Conservation (phyloP, 2,113 vertebrate species). For the Rhombomys opimus region DNA sequence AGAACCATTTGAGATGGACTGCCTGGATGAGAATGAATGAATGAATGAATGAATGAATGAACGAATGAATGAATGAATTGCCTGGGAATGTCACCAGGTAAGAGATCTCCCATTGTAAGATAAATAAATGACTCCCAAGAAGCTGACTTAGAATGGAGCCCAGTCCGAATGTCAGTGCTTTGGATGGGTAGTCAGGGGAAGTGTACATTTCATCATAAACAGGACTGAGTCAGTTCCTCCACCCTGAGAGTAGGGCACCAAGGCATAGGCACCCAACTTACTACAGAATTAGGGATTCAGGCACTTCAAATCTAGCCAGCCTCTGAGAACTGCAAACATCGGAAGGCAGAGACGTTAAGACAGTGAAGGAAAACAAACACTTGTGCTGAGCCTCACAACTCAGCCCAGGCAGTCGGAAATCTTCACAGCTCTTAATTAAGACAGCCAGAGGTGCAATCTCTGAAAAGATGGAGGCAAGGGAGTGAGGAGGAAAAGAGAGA, state of each 20-base stretch:
- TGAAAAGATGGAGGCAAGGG: neutral
- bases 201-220: slow-evolving; percentile 15
- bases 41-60: too few species aligned
- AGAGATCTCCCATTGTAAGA: neutral
- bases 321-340: slow-evolving; percentile 42
- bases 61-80: neutral
- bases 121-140: neutral
- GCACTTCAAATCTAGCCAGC: slow-evolving; percentile 59
- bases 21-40: too few species aligned
- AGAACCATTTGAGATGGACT: neutral
- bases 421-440: slow-evolving; percentile 58
- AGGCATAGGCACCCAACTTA: slow-evolving; percentile 23
- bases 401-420: neutral
- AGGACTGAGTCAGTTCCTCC: slow-evolving; percentile 43
- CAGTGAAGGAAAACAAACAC: neutral
- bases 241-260: slow-evolving; percentile 7
- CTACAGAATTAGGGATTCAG: slow-evolving; percentile 49
- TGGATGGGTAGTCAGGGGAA: neutral
- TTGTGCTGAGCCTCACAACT: neutral
- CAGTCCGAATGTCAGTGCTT: neutral
- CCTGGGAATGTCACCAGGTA: neutral
- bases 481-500: neutral
- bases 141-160: neutral
- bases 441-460: slow-evolving; percentile 6
- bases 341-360: neutral